Evolutionary conservation across 2,888 invertebrate species (phyloP), one percentile per base, ranked within the genome.

Genomic region (Galerucella calmariensis): DNA sequence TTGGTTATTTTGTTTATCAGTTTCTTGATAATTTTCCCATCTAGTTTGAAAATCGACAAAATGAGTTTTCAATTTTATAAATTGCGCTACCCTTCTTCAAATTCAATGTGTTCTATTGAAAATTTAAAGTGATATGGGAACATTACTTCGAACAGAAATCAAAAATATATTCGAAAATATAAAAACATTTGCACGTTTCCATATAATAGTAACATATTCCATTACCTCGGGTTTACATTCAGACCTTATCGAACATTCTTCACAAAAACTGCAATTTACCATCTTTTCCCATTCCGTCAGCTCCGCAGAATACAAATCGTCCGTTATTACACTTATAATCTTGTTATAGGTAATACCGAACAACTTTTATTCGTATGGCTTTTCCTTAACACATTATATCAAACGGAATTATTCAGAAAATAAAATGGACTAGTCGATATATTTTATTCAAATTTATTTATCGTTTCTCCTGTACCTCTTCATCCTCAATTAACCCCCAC

Each of bases 301-400:
- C 53, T 53, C 35, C 24, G 27, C 67, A n/a, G 67, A 67, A 67
- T 67, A 67, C 67, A 67, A 67, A 67, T 67, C 65, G 65, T 11
- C 48, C n/a, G 46, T 20, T 46, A 65, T 24, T 20, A 24, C 27
- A 24, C 51, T 24, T n/a, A 61, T 61, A 24, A 20, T 61, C 24
- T 61, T 61, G 61, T 41, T 27, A 41, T 41, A 41, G 35, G 35
- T 41, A 41, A 41, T 1, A 61, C 5, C 48, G 48, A 48, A 48
- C 48, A 48, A 48, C 2, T 48, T 48, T 48, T 48, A 48, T 48
- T 48, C 48, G 10, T 48, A 48, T 11, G 11, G 48, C 48, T 48
- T 11, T 14, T 48, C 48, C 12, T 12, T 3, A 48, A 12, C 48
- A 48, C 12, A 12, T 48, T 48, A 48, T 48, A 14, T 48, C 48